Conservation (phyloP, 2,888 invertebrate genomes). For the Lasioglossum villosulum region DNA sequence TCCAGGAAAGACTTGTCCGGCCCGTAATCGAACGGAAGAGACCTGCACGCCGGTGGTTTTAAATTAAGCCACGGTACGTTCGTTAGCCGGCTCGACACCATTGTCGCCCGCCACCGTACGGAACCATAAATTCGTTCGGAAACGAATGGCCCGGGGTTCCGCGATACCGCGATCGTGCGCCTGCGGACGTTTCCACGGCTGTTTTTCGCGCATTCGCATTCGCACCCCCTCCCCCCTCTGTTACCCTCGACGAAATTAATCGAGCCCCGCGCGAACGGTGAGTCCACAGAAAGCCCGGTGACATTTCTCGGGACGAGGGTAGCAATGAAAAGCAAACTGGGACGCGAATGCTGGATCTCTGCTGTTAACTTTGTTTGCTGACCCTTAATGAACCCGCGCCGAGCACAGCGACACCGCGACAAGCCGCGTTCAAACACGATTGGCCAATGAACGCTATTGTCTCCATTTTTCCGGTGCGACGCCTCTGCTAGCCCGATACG, state of each 20-base stretch:
- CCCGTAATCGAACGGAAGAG: constrained; percentile 79
- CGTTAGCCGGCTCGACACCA: constrained; percentile 72
- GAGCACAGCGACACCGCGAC: background rate
- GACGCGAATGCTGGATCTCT: background rate
- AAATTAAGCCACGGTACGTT: constrained; percentile 74
- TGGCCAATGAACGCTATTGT: constrained; percentile 16
- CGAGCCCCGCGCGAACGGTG: constrained; percentile 30
- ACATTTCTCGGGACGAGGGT: constrained; percentile 6
- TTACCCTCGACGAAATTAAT: constrained; percentile 59
- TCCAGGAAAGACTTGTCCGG: constrained; percentile 75
- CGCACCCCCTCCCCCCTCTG: background rate
- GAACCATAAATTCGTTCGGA: constrained; percentile 70
- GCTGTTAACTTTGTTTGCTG: constrained; percentile 13
- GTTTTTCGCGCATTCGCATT: constrained; percentile 52
- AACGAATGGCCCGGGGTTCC: constrained; percentile 66
- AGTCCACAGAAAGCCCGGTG: constrained; percentile 18
- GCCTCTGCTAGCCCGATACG: background rate
- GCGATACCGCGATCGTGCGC: constrained; percentile 35
- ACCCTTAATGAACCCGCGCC: background rate
- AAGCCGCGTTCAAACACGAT: constrained; percentile 4
- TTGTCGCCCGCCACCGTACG: constrained; percentile 66
- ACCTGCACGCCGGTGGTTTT: constrained; percentile 73
- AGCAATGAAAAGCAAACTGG: constrained; percentile 15
- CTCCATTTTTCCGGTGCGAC: background rate
- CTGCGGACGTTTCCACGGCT: constrained; percentile 52